Base-by-base conservation (phyloP, 2,113 vertebrate species). In the Pimephales promelas region DNA sequence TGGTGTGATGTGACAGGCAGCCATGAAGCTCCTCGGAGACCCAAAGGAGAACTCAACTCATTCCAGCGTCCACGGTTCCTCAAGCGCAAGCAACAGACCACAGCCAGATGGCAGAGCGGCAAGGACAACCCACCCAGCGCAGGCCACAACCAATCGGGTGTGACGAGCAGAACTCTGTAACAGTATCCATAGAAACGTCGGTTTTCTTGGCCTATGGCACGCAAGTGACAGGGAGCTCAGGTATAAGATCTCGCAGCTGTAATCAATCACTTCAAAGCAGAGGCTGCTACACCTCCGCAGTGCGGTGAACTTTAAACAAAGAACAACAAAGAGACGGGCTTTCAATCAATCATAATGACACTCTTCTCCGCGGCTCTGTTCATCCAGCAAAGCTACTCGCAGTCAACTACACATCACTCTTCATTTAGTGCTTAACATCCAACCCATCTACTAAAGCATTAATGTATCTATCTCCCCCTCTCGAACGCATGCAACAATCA, bases 171-270 rank as follows among this genome's bases (percentile, higher is more conserved):
- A 83, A 81, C 22, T 80, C 61, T 79, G 78, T 82, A 74, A 64
- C 61, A 49, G 87, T 90, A 74, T 88, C 89, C 89, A 89, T 90
- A 81, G 87, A 79, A 89, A 90, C 89, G 61, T n/a, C 20, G 28
- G 22, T 22, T 86, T 82, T 83, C 82, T 83, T 47, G 76, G 80
- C 83, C 86, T 83, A 70, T 75, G 70, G 76, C 52, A 59, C 59
- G 24, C 59, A 10, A 22, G 49, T 77, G 79, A 72, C 62, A 74
- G 52, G 24, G 62, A 81, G 61, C 79, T 85, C 84, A 87, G 84
- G 84, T 87, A 64, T 87, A 85, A 83, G 79, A 85, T 83, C 49
- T 85, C 31, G 31, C 40, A 81, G 75, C 13, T 24, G 70, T 87
- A 76, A 85, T 87, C 86, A 85, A 87, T 87, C 86, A 87, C 49